Evolutionary conservation across 2,888 invertebrate species (phyloP).

Genomic region (Drosophila prostipennis): DNA sequence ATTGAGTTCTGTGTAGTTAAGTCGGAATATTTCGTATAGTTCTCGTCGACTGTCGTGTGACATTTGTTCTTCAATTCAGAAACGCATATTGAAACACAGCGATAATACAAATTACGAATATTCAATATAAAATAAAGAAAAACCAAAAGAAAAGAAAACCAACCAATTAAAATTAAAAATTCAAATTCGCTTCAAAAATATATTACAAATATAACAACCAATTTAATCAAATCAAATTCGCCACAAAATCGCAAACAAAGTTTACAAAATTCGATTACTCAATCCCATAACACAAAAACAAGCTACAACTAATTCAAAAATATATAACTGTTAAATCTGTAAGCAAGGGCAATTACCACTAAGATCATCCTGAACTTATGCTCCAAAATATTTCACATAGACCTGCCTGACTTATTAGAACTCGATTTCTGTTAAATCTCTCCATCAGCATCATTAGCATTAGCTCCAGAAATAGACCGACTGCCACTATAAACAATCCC

Average conservation of each 20-base stretch:
- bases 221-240: slow-evolving; percentile 68
- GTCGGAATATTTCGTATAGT: slow-evolving; percentile 84
- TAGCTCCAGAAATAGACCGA: slow-evolving; percentile 59
- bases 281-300: slow-evolving; percentile 55
- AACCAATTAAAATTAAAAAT: slow-evolving; percentile 47
- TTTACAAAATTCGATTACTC: slow-evolving; percentile 64
- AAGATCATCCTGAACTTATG: slow-evolving; percentile 24
- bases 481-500: slow-evolving; percentile 60
- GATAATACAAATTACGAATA: slow-evolving; percentile 47
- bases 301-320: slow-evolving; percentile 6
- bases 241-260: slow-evolving; percentile 46
- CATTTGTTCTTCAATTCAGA: slow-evolving; percentile 72
- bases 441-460: slow-evolving; percentile 28
- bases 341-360: slow-evolving; percentile 52
- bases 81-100: slow-evolving; percentile 58
- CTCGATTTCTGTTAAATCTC: slow-evolving; percentile 36
- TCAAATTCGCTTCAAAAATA: slow-evolving; percentile 65
- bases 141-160: slow-evolving; percentile 22
- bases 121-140: slow-evolving; percentile 36
- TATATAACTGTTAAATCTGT: slow-evolving; percentile 76
- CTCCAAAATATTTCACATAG: slow-evolving; percentile 33
- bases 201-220: slow-evolving; percentile 55
- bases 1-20: slow-evolving; percentile 85
- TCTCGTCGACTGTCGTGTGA: slow-evolving; percentile 81
- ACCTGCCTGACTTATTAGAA: slow-evolving; percentile 22